Evolutionary conservation across 92 coral and sea anemone species (phyloP).

Genomic region (Epizoanthus scotinus): DNA sequence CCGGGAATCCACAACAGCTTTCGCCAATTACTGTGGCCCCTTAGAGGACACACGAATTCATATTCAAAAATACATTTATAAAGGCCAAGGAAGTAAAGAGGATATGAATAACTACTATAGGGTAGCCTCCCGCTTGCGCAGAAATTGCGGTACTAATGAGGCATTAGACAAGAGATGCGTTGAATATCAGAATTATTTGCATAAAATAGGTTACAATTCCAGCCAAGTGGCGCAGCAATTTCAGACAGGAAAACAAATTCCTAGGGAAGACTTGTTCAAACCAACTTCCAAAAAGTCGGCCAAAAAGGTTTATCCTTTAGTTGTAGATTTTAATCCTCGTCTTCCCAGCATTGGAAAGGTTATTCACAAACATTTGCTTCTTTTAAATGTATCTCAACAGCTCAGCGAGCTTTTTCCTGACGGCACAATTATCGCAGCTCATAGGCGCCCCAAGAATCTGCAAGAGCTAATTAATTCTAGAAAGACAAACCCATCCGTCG

Average conservation of each 20-base stretch:
- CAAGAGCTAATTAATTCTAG: conserved; percentile 31
- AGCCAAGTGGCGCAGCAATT: conserved; percentile 9
- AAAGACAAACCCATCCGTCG: conserved; percentile 3
- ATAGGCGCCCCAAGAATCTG: conserved; percentile 39
- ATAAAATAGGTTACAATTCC: conserved; percentile 13
- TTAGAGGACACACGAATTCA: too few species aligned
- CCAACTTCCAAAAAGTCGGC: neutral
- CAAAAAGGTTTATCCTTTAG: conserved; percentile 36
- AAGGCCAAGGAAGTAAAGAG: too few species aligned
- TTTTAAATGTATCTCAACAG: conserved; percentile 17
- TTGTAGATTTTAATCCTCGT: conserved; percentile 40
- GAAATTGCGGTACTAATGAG: conserved; percentile 26
- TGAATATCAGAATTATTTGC: neutral
- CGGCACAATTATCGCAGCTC: conserved; percentile 27
- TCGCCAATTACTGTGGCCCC: too few species aligned
- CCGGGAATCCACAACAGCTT: too few species aligned
- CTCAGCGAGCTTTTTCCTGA: conserved; percentile 22
- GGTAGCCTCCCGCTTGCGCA: conserved; percentile 15
- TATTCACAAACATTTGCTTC: conserved; percentile 8
- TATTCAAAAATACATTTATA: too few species aligned
- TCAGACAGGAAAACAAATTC: conserved; percentile 6
- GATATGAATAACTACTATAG: too few species aligned
- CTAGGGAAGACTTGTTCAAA: too few species aligned
- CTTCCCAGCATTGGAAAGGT: conserved; percentile 28
- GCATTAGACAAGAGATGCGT: conserved; percentile 1